phyloP scores from a whole-genome alignment of 1,140 invertebrate genomes.

The Atopsyche davidsoni region DNA sequence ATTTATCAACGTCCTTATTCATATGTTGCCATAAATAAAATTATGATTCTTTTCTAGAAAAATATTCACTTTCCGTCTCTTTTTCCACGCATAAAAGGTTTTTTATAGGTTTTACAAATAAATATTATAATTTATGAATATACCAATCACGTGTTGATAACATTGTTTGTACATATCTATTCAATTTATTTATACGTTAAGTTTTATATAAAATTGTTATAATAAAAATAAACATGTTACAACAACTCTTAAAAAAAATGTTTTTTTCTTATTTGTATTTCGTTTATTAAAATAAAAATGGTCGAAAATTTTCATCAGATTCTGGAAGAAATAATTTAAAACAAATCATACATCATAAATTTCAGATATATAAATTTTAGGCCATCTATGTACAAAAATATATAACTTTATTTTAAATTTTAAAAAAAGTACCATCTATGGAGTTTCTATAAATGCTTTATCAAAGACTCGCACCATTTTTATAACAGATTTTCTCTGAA shows the following conservation, averaged over 20 bases:
- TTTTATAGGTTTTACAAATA: background rate
- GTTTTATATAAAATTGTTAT: constrained; percentile 17
- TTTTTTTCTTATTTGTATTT: constrained; percentile 1
- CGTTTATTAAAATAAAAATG: background rate
- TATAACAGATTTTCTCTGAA: too few relatives aligned
- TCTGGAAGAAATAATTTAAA: constrained; percentile 6
- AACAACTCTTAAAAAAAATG: constrained; percentile 8
- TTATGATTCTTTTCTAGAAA: too few relatives aligned
- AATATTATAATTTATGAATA: background rate
- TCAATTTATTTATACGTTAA: constrained; percentile 12
- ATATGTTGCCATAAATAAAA: background rate
- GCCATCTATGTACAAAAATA: too few relatives aligned
- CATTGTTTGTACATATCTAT: constrained; percentile 23
- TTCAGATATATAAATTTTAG: too few relatives aligned
- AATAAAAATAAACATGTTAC: constrained; percentile 14
- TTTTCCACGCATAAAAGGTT: background rate
- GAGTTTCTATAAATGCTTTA: too few relatives aligned
- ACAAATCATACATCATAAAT: too few relatives aligned
- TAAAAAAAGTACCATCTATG: too few relatives aligned
- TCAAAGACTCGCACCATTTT: too few relatives aligned
- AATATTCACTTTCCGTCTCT: too few relatives aligned
- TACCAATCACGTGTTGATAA: constrained; percentile 5
- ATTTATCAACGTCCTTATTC: background rate
- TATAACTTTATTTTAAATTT: too few relatives aligned
- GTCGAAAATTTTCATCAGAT: background rate